Conservation (phyloP, 2,797 vertebrate species). For the Neopelma chrysocephalum region DNA sequence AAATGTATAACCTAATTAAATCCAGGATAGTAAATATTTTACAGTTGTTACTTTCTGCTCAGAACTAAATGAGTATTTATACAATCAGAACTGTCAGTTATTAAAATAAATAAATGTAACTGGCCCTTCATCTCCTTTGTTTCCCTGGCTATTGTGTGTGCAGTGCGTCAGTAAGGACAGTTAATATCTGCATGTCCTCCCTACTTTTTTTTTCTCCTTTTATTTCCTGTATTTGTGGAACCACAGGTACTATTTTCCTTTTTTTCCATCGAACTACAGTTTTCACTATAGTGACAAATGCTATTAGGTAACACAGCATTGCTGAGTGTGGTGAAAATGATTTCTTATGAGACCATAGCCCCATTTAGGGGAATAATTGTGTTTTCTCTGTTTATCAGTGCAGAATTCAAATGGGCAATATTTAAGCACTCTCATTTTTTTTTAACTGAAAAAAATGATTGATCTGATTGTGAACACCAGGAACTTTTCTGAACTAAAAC, state of each 20-base stretch:
- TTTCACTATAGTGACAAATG: neutral
- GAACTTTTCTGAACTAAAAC: neutral
- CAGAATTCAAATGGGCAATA: neutral
- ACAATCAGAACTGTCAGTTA: neutral
- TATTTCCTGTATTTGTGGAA: neutral
- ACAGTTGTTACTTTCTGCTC: neutral
- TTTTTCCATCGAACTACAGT: neutral
- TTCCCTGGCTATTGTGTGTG: neutral
- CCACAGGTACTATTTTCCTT: neutral
- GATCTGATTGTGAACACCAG: neutral
- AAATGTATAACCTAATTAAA: neutral
- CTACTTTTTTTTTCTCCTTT: neutral
- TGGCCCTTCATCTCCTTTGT: neutral
- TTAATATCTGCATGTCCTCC: neutral
- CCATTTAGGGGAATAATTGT: neutral
- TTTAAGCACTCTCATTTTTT: neutral
- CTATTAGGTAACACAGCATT: neutral
- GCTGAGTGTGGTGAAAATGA: neutral
- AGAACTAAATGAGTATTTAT: neutral
- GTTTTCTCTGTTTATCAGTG: neutral
- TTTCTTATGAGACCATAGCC: neutral
- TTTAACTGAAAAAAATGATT: neutral
- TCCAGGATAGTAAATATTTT: neutral
- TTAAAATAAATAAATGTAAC: neutral
- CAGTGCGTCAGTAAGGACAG: neutral